A percentile compares a stretch with the other conserved stretches of the same genome.
Evolutionary conservation across 2,888 invertebrate species (phyloP).

Genomic region (Hydraecia micacea): DNA sequence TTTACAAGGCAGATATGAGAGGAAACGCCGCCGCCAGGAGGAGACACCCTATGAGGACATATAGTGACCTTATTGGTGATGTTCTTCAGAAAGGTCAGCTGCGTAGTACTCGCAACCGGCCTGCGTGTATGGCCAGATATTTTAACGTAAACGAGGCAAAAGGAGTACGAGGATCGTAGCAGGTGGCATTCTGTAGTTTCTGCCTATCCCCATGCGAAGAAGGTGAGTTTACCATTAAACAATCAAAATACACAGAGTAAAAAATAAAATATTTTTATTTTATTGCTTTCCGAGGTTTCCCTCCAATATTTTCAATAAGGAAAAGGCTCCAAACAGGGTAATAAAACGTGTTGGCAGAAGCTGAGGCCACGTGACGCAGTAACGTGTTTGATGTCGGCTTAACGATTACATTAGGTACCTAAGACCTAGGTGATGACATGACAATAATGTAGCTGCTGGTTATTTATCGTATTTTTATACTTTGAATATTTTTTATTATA

Average conservation of each 20-base stretch:
- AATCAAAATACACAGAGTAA: neutral
- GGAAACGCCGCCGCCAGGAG: too few species aligned
- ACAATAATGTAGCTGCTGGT: neutral
- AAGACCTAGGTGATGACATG: neutral
- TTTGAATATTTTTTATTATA: neutral
- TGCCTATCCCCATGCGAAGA: neutral
- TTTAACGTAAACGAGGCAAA: too few species aligned
- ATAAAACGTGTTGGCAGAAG: conserved; percentile 4
- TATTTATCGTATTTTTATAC: neutral
- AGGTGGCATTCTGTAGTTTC: neutral
- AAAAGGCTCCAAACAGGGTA: conserved; percentile 1
- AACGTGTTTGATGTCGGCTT: conserved; percentile 15
- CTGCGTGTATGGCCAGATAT: neutral
- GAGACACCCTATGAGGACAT: neutral
- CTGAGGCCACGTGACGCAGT: conserved; percentile 12
- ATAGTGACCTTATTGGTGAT: neutral
- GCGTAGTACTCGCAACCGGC: neutral
- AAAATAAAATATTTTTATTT: conserved; percentile 1
- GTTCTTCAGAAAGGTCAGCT: neutral
- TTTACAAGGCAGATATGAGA: too few species aligned
- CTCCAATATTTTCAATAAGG: conserved; percentile 6
- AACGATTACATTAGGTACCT: conserved; percentile 8
- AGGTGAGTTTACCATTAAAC: neutral
- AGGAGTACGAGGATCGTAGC: neutral
- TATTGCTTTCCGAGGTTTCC: neutral